Base-by-base conservation (phyloP, 2,113 vertebrate species). In the Acrocephalus kingi region DNA sequence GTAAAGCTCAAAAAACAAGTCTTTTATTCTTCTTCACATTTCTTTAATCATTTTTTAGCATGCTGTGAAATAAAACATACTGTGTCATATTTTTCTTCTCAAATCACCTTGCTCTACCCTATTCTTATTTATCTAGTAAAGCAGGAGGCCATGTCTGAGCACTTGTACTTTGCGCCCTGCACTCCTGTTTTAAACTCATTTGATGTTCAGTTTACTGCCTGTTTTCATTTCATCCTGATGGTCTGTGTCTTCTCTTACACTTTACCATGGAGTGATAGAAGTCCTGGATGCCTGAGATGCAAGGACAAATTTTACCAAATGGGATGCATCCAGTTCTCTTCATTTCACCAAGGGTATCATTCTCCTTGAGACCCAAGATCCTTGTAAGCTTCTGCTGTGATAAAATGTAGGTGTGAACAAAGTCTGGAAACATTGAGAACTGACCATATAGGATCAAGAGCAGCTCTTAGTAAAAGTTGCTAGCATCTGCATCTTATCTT, bases 1-100 rank as follows among this genome's bases (percentile, higher is more conserved):
- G 62, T 66, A 76, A 82, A 94, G 72, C 74, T 77, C 68, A 79
- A 78, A 92, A 69, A 89, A n/a, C n/a, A 59, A 92, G 46, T 85
- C 64, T 91, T 84, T 76, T 54, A 39, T 82, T 74, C 54, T 72
- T 92, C 82, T 92, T 92, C 76, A n/a, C 10, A 19, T 93, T 87
- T 77, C 92, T 96, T 93, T 94, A 94, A 93, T 96, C 77, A 91
- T 96, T 95, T 97, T 93, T 90, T 95, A 69, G 23, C 89, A 61
- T 85, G 83, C 90, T 93, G 92, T 87, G 93, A 88, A 75, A 48
- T 96, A 96, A 88, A 96, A 88, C 56, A 73, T 62, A 79, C 56
- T 13, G 30, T 79, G 58, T 89, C 49, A 69, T 72, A 62, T 81
- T 94, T 91, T 91, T 84, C 77, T 79, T 91, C 67, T 88, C 72